Conservation (phyloP, 2,888 invertebrate genomes). For the Parnassius apollo region DNA sequence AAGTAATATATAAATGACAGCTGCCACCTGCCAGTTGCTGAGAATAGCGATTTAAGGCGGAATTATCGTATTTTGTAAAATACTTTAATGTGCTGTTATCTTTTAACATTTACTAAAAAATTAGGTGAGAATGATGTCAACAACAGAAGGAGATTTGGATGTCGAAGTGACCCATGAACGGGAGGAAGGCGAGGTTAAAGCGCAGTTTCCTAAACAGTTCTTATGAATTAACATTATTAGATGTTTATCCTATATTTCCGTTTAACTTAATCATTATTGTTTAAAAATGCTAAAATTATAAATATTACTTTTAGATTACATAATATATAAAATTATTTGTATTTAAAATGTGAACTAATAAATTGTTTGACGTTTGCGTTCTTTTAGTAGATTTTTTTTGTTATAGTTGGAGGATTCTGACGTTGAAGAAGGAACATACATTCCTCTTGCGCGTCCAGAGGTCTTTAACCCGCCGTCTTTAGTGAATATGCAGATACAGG, state of each 20-base stretch:
- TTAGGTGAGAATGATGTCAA: slow-evolving; percentile 67
- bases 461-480: slow-evolving; percentile 75
- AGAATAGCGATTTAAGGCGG: slow-evolving; percentile 46
- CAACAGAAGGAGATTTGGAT: slow-evolving; percentile 82
- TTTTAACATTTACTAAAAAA: slow-evolving; percentile 37
- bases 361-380: slow-evolving; percentile 31
- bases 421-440: slow-evolving; percentile 78
- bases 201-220: slow-evolving; percentile 18
- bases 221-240: too few relatives aligned
- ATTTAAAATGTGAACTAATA: not conserved
- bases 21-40: slow-evolving; percentile 29
- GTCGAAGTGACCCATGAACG: slow-evolving; percentile 82
- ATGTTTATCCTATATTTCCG: too few relatives aligned
- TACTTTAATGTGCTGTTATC: slow-evolving; percentile 57
- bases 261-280: too few relatives aligned
- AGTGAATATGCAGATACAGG: slow-evolving; percentile 79
- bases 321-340: too few relatives aligned
- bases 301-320: too few relatives aligned
- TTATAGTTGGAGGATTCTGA: slow-evolving; percentile 74
- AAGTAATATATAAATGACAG: slow-evolving; percentile 37
- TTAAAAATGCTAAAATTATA: too few relatives aligned
- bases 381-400: slow-evolving; percentile 14
- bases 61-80: slow-evolving; percentile 52
- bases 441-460: slow-evolving; percentile 80
- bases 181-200: slow-evolving; percentile 85